A percentile compares a stretch with the other conserved stretches of the same genome.
phyloP scores from a whole-genome alignment of 2,113 vertebrate genomes.

The Coptodon rendalli region DNA sequence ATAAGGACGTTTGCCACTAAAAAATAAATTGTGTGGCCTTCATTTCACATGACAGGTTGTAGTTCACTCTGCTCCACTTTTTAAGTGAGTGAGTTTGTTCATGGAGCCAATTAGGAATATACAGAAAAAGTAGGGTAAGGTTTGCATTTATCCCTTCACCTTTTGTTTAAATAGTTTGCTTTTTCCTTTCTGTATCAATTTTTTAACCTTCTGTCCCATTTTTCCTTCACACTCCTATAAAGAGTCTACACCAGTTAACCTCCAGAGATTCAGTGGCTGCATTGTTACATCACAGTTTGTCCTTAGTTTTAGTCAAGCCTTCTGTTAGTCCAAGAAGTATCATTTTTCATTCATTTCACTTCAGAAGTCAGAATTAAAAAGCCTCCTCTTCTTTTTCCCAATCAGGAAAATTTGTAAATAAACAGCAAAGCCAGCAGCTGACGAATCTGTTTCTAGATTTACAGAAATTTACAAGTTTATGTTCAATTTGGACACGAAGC shows the following conservation, averaged over 20 bases:
- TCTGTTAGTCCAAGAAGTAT: background rate
- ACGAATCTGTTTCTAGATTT: background rate
- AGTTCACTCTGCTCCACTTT: background rate
- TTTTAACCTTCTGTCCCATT: background rate
- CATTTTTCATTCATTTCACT: background rate
- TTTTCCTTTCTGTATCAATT: background rate
- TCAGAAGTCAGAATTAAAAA: background rate
- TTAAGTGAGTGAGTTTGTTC: background rate
- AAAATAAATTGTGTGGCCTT: slow-evolving; percentile 36
- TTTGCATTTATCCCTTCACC: background rate
- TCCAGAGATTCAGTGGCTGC: background rate
- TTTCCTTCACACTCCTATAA: background rate
- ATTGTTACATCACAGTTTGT: background rate
- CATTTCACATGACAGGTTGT: slow-evolving; percentile 23
- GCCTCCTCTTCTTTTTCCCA: background rate
- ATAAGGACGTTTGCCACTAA: slow-evolving; percentile 52
- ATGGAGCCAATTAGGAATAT: slow-evolving; percentile 2
- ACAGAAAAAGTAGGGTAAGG: background rate
- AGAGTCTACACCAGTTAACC: background rate
- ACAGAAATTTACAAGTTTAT: background rate
- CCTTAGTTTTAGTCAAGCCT: background rate
- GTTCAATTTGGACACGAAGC: background rate
- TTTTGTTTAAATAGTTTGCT: background rate
- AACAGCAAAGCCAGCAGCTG: background rate
- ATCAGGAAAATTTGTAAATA: background rate